Conservation (phyloP, 2,797 vertebrate species). For the Pangasius krempfi region DNA sequence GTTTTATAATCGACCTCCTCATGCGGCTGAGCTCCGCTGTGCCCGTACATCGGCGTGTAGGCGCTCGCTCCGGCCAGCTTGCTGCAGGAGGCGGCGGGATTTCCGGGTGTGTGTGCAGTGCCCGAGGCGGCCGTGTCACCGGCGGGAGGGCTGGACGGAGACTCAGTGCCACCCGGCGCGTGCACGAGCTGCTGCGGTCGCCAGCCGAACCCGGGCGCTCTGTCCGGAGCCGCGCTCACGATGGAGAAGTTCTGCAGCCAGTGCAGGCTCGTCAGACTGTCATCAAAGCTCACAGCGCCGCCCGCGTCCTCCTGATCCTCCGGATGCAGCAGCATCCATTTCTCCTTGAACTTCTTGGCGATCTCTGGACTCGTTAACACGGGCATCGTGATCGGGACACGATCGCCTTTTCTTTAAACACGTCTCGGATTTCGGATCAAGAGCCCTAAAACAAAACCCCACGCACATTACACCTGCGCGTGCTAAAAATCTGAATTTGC, state of each 20-base stretch:
- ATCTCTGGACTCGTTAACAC: conserved; percentile 77
- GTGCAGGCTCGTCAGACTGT: conserved; percentile 87
- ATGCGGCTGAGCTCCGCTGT: conserved; percentile 63
- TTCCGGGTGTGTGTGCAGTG: conserved; percentile 75
- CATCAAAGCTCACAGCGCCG: conserved; percentile 74
- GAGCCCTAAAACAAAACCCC: background rate
- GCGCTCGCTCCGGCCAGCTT: conserved; percentile 56
- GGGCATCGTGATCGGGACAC: conserved; percentile 72
- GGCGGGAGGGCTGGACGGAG: conserved; percentile 81
- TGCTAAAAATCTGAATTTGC: background rate
- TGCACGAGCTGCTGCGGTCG: conserved; percentile 69
- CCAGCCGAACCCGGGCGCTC: conserved; percentile 64
- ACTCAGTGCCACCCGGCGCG: conserved; percentile 69
- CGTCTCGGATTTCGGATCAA: background rate
- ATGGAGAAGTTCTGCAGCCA: conserved; percentile 90
- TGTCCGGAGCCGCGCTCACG: conserved; percentile 77
- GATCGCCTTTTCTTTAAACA: background rate
- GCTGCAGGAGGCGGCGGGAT: conserved; percentile 75
- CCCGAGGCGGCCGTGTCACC: conserved; percentile 81
- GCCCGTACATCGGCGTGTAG: conserved; percentile 49
- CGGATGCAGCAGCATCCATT: conserved; percentile 71
- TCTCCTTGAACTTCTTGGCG: conserved; percentile 75
- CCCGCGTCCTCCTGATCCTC: conserved; percentile 68
- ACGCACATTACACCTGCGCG: background rate
- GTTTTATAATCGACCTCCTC: conserved; percentile 81